Base-by-base conservation (phyloP, 2,797 vertebrate genomes). In the Naso thynnoides region DNA sequence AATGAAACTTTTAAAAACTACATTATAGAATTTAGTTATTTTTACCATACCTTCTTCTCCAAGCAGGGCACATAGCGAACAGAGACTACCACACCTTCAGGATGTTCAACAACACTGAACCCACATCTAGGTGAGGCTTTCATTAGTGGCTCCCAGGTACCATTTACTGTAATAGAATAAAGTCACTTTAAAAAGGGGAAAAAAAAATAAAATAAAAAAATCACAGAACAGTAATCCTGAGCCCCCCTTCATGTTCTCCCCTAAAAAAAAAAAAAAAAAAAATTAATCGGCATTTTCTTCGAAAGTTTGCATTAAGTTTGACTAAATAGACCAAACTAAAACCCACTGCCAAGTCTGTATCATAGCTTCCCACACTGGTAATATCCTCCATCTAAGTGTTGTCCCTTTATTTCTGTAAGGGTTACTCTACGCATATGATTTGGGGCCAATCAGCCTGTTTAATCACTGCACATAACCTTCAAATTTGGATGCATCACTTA, bases 21-120 rank as follows among this genome's bases (percentile, higher is more conserved):
- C 0, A n/a, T 44, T 21, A 19, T 4, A 8, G 57, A 5, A 2
- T 2, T 5, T 39, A 44, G 0, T 29, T 31, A 33, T 13, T 2
- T 13, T 0, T 15, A 26, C 0, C 2, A 0, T 63, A 94, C 94
- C 88, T 82, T 82, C 36, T 60, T 66, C 54, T 82, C 39, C 26
- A 94, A 64, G 71, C 94, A 95, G 24, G 92, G 90, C 56, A 41
- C 62, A 81, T 91, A 95, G 3, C n/a, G 78, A 55, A 86, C 81
- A 58, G 88, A 84, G 41, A 95, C 80, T 21, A 88, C 82, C 9
- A 93, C 65, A 42, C 91, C 90, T 19, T 92, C 89, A 21, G 87
- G 84, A 88, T 93, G 89, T 56, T 53, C 80, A 54, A 92, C 86
- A 13, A 91, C 49, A 55, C 89, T 88, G 75, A 92, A 93, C 5